Evolutionary conservation across 2,888 invertebrate species (phyloP).

Genomic region (Epinotia ramella): DNA sequence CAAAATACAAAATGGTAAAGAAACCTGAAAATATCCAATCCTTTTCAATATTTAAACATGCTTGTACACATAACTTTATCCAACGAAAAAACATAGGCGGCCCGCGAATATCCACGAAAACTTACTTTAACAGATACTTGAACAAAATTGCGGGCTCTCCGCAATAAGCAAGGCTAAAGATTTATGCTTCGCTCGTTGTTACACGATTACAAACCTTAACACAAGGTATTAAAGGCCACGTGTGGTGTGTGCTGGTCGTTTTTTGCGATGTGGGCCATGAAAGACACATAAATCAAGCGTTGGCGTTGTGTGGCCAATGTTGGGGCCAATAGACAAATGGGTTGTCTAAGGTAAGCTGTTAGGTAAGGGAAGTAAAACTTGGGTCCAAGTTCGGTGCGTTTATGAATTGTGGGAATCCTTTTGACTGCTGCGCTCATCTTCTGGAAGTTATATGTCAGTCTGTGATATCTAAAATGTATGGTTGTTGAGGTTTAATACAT

Average conservation of each 20-base stretch:
- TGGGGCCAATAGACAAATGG: slow-evolving; percentile 14
- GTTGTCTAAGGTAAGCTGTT: not conserved
- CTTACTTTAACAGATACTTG: slow-evolving; percentile 43
- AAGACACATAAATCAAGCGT: slow-evolving; percentile 37
- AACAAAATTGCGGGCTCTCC: slow-evolving; percentile 37
- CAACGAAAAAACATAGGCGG: slow-evolving; percentile 9
- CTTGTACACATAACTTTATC: slow-evolving; percentile 8
- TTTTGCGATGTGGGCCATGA: slow-evolving; percentile 41
- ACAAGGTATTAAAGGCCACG: not conserved
- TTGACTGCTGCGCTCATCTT: not conserved
- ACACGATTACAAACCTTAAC: slow-evolving; percentile 5
- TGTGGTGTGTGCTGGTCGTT: slow-evolving; percentile 17
- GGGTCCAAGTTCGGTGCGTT: not conserved
- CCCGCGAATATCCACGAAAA: slow-evolving; percentile 29
- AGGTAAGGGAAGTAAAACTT: not conserved
- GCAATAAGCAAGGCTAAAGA: slow-evolving; percentile 43
- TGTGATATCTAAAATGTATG: no score
- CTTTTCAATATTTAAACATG: not conserved
- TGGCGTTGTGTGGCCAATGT: slow-evolving; percentile 29
- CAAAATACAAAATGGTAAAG: not conserved
- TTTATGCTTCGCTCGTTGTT: slow-evolving; percentile 29
- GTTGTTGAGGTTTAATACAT: no score
- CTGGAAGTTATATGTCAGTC: no score
- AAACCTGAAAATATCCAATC: not conserved
- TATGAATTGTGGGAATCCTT: not conserved